A percentile compares a stretch with the other conserved stretches of the same genome.
Conservation (phyloP, 2,888 invertebrate species). For the Tetragnatha montana region DNA sequence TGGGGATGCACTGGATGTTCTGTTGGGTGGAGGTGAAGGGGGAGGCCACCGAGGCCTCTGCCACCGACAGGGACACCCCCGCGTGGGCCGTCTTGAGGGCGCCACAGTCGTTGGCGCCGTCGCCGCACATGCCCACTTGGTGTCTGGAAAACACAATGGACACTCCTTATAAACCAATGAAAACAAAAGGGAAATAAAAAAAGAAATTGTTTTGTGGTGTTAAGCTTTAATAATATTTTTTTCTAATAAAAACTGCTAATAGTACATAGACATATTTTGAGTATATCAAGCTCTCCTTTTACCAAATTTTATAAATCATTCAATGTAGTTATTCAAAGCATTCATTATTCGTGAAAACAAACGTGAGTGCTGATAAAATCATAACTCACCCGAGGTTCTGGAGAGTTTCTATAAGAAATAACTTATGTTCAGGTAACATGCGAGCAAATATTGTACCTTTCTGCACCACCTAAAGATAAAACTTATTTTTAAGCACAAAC, state of each 20-base stretch:
- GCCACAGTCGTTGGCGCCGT: conserved; percentile 78
- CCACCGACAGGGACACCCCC: conserved; percentile 77
- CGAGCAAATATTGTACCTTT: conserved; percentile 76
- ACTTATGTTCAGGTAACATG: conserved; percentile 81
- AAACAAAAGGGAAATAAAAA: too few relatives aligned
- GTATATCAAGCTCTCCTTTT: too few relatives aligned
- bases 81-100: conserved; percentile 77
- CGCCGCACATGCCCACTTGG: conserved; percentile 78
- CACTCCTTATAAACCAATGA: too few relatives aligned
- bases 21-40: conserved; percentile 74
- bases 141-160: too few relatives aligned
- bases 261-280: too few relatives aligned
- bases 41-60: conserved; percentile 75
- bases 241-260: background rate
- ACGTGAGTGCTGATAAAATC: too few relatives aligned
- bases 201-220: background rate
- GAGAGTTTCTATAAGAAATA: conserved; percentile 83
- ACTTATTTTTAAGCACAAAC: too few relatives aligned
- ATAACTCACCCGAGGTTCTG: conserved; percentile 78
- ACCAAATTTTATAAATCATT: too few relatives aligned
- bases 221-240: background rate
- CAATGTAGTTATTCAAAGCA: too few relatives aligned
- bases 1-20: conserved; percentile 73
- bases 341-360: too few relatives aligned
- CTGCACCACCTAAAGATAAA: conserved; percentile 61